phyloP scores from a whole-genome alignment of 2,797 vertebrate genomes.

The Helicolenus hilgendorfi region DNA sequence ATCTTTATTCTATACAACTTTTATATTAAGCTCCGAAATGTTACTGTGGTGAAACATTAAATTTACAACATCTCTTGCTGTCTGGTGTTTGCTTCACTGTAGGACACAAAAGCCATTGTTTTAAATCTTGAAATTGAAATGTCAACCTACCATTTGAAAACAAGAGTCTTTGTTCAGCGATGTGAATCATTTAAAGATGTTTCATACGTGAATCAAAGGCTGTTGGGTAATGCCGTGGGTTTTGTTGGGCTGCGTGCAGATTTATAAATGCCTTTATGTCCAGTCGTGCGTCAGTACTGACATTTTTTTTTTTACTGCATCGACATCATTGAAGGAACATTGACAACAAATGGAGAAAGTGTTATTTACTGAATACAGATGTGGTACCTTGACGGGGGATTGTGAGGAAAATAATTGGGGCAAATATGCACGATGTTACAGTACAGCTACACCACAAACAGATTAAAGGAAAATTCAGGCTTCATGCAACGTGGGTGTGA shows the following conservation, averaged over 20 bases:
- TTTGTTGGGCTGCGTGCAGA: constrained; percentile 31
- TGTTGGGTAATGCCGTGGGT: constrained; percentile 60
- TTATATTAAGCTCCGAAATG: neutral
- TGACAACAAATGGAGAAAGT: constrained; percentile 26
- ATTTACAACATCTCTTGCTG: neutral
- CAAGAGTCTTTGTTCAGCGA: constrained; percentile 62
- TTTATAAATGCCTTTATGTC: constrained; percentile 35
- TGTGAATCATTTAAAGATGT: constrained; percentile 72
- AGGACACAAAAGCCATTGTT: constrained; percentile 36
- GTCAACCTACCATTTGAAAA: constrained; percentile 40
- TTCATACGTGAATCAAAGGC: constrained; percentile 45
- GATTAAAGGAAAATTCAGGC: neutral
- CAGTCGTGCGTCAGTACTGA: constrained; percentile 23
- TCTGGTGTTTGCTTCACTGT: constrained; percentile 10
- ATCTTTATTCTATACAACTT: neutral
- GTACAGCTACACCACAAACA: neutral
- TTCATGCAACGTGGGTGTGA: neutral
- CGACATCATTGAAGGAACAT: constrained; percentile 3
- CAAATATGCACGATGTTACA: neutral
- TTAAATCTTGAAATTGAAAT: constrained; percentile 27
- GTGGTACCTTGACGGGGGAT: neutral
- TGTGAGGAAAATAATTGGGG: neutral
- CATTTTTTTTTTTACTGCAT: constrained; percentile 26
- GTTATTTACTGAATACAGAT: constrained; percentile 17
- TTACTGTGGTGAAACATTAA: neutral